These are phyloP conservation scores for Ormyrus labotus DNA, from an alignment of 2,888 invertebrate genomes.

Conservation along the genomic window DNA sequence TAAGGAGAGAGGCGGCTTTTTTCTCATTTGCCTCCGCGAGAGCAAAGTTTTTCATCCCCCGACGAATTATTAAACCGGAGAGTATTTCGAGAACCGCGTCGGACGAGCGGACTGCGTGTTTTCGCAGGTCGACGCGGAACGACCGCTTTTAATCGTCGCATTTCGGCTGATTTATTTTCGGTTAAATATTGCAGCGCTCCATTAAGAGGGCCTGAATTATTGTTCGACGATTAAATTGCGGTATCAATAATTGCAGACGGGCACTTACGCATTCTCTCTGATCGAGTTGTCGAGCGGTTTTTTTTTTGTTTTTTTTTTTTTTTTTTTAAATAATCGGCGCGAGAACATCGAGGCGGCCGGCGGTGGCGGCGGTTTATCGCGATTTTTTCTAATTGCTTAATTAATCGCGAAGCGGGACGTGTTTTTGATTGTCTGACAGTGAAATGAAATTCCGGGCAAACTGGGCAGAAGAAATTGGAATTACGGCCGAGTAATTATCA, in stretches of 20 bases:
- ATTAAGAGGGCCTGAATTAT: too few species aligned
- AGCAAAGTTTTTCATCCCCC: conserved; percentile 34
- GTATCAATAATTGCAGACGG: too few species aligned
- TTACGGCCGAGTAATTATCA: conserved; percentile 29
- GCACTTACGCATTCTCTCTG: too few species aligned
- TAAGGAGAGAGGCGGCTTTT: conserved; percentile 6
- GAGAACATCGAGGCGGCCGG: too few species aligned
- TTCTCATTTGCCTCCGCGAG: conserved; percentile 18
- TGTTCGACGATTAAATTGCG: too few species aligned
- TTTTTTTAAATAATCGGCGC: too few species aligned
- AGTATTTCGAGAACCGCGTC: not conserved
- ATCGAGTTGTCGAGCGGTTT: too few species aligned
- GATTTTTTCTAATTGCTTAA: not conserved
- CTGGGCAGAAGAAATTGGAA: conserved; percentile 18
- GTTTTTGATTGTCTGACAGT: not conserved
- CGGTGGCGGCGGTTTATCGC: not conserved
- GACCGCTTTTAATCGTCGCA: not conserved
- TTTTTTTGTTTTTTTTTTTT: too few species aligned
- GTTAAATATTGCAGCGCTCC: too few species aligned
- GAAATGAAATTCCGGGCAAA: not conserved
- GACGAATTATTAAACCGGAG: not conserved
- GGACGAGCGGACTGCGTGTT: not conserved
- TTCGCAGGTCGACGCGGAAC: not conserved
- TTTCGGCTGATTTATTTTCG: not conserved
- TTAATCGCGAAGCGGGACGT: too few species aligned